Evolutionary conservation across 1,140 invertebrate species (phyloP).

Genomic region (Teleopsis dalmanni): DNA sequence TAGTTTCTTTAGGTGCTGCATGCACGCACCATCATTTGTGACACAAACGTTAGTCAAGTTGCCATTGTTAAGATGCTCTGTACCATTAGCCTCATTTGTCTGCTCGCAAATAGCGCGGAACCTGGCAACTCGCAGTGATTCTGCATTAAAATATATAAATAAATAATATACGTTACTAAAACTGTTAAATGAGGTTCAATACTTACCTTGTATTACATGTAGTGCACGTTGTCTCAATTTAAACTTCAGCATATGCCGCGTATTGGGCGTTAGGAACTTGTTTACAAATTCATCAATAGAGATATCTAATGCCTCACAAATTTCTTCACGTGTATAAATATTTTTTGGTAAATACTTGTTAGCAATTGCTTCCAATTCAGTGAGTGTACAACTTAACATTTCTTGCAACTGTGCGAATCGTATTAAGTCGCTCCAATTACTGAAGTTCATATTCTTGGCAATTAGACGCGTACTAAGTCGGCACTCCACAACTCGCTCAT

Average conservation of each 20-base stretch:
- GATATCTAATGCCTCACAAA: conserved; percentile 59
- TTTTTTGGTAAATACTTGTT: conserved; percentile 57
- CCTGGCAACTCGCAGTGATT: conserved; percentile 69
- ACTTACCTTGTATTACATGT: conserved; percentile 62
- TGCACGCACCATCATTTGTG: not conserved
- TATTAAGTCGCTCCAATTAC: conserved; percentile 53
- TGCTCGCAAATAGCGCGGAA: conserved; percentile 55
- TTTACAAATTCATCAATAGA: conserved; percentile 57
- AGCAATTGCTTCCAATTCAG: conserved; percentile 63
- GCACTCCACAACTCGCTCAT: conserved; percentile 91
- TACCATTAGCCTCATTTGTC: not conserved
- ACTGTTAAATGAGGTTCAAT: too few species aligned
- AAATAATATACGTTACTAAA: not conserved
- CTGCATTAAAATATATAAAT: conserved; percentile 41
- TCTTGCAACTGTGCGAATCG: conserved; percentile 67
- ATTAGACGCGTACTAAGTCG: conserved; percentile 77
- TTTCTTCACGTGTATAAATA: conserved; percentile 69
- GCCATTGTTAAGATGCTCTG: not conserved
- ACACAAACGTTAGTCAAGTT: not conserved
- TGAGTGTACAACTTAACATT: conserved; percentile 52
- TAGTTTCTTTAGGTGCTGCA: not conserved
- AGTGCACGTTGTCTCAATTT: conserved; percentile 74
- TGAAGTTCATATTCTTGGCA: conserved; percentile 54
- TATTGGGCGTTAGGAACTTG: conserved; percentile 61
- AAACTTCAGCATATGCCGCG: conserved; percentile 61